These are phyloP conservation scores for Acyrthosiphon pisum DNA, from an alignment of 1,140 invertebrate species.

Conservation along the genomic window DNA sequence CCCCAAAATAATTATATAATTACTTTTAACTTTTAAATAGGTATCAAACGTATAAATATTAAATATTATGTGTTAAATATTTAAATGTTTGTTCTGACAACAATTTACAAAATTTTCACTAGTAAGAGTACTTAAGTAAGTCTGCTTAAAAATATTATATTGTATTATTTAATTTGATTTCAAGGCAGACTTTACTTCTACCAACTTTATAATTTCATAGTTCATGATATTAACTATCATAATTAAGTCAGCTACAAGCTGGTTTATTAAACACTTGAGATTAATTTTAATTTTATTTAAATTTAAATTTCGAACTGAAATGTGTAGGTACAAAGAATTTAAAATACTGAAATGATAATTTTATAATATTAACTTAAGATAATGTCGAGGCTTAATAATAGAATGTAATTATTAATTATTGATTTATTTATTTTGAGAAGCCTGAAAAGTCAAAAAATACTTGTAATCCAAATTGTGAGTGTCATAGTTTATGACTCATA, in stretches of 20 bases:
- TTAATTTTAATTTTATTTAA: background rate
- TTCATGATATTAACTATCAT: background rate
- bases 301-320: background rate
- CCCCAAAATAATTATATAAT: background rate
- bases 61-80: background rate
- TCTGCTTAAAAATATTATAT: background rate
- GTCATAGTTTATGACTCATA: background rate
- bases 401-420: background rate
- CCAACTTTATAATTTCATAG: background rate
- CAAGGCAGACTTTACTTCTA: background rate
- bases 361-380: background rate
- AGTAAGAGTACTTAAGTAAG: background rate
- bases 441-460: background rate
- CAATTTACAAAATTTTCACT: background rate
- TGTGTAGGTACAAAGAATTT: background rate
- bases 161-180: background rate
- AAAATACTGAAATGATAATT: background rate
- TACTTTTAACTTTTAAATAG: background rate
- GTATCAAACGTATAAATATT: background rate
- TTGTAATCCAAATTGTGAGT: background rate
- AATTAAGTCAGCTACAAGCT: background rate
- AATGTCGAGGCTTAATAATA: no score
- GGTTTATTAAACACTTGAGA: background rate
- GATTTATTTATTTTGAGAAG: background rate
- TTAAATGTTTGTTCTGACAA: background rate